Evolutionary conservation across 2,888 invertebrate genomes (phyloP), one percentile per base, ranked within the genome.

Genomic region (Trichopria drosophilae): DNA sequence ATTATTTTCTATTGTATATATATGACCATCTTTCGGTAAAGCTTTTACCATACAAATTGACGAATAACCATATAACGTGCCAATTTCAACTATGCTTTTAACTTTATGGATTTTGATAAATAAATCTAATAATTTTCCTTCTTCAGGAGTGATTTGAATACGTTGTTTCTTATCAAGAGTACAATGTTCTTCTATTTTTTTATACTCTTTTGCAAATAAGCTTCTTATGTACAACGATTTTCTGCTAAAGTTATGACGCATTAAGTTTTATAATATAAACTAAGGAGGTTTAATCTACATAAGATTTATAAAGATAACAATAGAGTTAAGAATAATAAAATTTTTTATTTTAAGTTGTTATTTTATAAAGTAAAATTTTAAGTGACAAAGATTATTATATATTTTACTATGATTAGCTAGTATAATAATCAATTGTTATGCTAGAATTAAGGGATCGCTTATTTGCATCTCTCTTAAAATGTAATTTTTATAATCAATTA

Each of bases 401-500:
- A 42, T 42, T 32, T 29, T 42, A 42, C 29, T 31, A 42, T 42
- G 12, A 32, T 42, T 42, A 42, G 31, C 42, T 42, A 42, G 42
- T 42, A 42, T 42, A 42, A 31, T 42, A 42, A 42, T 42, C 31
- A 29, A 42, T 42, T 42, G 31, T 42, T 42, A 29, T 42, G 18
- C 42, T 42, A 31, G 29, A 42, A 42, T 42, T 42, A 42, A 42
- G 29, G 42, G 42, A 42, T 42, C 31, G 42, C 31, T 42, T 42
- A 42, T 42, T 29, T 32, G 42, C 42, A 31, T 42, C 31, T 42
- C 42, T 42, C 42, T 42, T 42, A 42, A 42, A 42, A 42, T 42
- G 31, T 42, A 42, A 42, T 42, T 42, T 42, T 42, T 42, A 42
- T 42, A 42, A 42, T 42, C 42, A 42, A 42, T 42, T 42, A 42